Base-by-base conservation (phyloP, 1,140 invertebrate genomes). In the Pissodes strobi region DNA sequence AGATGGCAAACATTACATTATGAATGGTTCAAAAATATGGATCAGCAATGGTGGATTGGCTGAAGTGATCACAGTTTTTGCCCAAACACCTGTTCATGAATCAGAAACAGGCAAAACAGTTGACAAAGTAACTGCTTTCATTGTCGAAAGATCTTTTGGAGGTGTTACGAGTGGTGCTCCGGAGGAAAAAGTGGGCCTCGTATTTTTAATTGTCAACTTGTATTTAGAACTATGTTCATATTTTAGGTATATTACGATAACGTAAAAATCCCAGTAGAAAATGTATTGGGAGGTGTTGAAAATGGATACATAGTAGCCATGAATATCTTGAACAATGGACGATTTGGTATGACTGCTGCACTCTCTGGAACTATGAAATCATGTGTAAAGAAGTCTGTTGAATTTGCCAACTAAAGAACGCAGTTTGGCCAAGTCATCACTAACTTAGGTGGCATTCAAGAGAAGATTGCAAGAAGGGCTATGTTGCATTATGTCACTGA, bases 271-370 rank as follows among this genome's bases (percentile, higher is more conserved):
- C 97, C 98, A 10, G 85, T 87, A 2, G 94, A 96, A 81, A 99
- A 99, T 85, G 85, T 99, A 56, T 81, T 99, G 4, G 96, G 95
- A 62, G 89, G 89, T 70, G 88, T 95, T 69, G 97, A 97, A 13
- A 89, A 95, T 80, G 97, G 97, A n/a, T 99, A 99, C 79, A 99
- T 99, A 84, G 93, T 99, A 61, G 98, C 98, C 5, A 99, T 99
- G 94, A 96, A 96, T 76, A 98, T 99, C 78, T 82, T 99, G 10
- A 99, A 99, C 79, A 99, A 98, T 81, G 98, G 98, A 21, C 84
- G 97, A 55, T 99, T 99, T 83, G 97, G 97, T 64, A 99, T 99
- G 95, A 93, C 90, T 43, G 95, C 95, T 17, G 92, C 90, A 39
- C 80, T 98, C 25, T 86, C 93, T 8, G 97, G 97, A 51, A 97